Conservation (phyloP, 2,888 invertebrate genomes). For the Philereme transversata region DNA sequence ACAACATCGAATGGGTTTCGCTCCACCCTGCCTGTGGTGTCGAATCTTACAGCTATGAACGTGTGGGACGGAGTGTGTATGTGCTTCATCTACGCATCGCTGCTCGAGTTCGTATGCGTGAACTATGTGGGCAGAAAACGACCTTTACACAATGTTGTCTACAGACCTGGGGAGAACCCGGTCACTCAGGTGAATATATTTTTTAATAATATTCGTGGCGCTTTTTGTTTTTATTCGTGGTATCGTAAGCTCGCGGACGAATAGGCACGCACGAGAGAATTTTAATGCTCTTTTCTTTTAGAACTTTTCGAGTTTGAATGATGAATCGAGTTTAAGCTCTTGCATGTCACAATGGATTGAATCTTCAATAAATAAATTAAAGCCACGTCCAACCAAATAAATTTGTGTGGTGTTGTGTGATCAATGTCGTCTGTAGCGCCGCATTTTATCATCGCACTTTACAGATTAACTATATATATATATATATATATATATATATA, state of each 20-base stretch:
- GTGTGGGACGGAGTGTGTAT: slow-evolving; percentile 98
- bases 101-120: slow-evolving; percentile 97
- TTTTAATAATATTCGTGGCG: slow-evolving; percentile 11
- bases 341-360: slow-evolving; percentile 1
- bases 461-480: slow-evolving; percentile 37
- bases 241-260: slow-evolving; percentile 3
- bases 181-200: slow-evolving; percentile 90
- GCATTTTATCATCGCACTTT: slow-evolving; percentile 40
- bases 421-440: slow-evolving; percentile 52
- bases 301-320: not conserved
- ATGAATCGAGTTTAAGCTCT: slow-evolving; percentile 12
- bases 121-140: slow-evolving; percentile 97
- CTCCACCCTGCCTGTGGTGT: slow-evolving; percentile 96
- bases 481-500: no score
- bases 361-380: slow-evolving; percentile 10
- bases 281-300: not conserved
- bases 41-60: slow-evolving; percentile 97
- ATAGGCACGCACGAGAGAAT: not conserved
- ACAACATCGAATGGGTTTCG: slow-evolving; percentile 97
- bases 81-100: slow-evolving; percentile 98
- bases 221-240: slow-evolving; percentile 4
- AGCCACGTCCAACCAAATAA: slow-evolving; percentile 12
- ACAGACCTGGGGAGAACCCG: slow-evolving; percentile 95
- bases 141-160: slow-evolving; percentile 94
- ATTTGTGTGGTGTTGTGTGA: slow-evolving; percentile 39